phyloP scores from a whole-genome alignment of 2,888 invertebrate species.

The Alcis repandata region DNA sequence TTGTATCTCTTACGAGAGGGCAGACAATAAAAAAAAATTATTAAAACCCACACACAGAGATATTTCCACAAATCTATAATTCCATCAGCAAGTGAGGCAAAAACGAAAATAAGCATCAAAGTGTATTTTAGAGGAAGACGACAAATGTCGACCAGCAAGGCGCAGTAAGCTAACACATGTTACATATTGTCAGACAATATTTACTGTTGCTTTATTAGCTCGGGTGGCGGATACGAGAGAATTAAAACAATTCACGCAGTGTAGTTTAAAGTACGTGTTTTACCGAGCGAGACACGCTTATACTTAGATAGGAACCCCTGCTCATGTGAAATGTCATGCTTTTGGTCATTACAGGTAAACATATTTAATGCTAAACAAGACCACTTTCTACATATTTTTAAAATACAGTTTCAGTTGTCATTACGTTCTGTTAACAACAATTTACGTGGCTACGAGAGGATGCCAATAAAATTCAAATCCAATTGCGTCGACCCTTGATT shows the following conservation, averaged over 20 bases:
- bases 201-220: slow-evolving; percentile 81
- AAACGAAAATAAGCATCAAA: slow-evolving; percentile 86
- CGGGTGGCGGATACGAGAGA: slow-evolving; percentile 70
- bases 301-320: background rate
- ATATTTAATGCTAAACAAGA: slow-evolving; percentile 1
- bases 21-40: slow-evolving; percentile 73
- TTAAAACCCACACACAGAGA: slow-evolving; percentile 77
- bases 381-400: slow-evolving; percentile 11
- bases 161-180: slow-evolving; percentile 82
- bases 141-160: slow-evolving; percentile 80
- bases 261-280: slow-evolving; percentile 52
- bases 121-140: slow-evolving; percentile 82
- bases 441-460: slow-evolving; percentile 72
- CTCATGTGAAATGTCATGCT: background rate
- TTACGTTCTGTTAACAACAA: slow-evolving; percentile 74
- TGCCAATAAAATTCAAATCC: slow-evolving; percentile 83
- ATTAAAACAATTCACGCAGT: slow-evolving; percentile 71
- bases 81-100: slow-evolving; percentile 79
- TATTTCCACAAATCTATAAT: slow-evolving; percentile 84
- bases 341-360: background rate
- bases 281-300: background rate
- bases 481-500: slow-evolving; percentile 83
- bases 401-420: slow-evolving; percentile 62
- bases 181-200: slow-evolving; percentile 85
- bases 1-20: slow-evolving; percentile 52